phyloP scores from a whole-genome alignment of 2,888 invertebrate genomes.

The Heliconius charithonia region DNA sequence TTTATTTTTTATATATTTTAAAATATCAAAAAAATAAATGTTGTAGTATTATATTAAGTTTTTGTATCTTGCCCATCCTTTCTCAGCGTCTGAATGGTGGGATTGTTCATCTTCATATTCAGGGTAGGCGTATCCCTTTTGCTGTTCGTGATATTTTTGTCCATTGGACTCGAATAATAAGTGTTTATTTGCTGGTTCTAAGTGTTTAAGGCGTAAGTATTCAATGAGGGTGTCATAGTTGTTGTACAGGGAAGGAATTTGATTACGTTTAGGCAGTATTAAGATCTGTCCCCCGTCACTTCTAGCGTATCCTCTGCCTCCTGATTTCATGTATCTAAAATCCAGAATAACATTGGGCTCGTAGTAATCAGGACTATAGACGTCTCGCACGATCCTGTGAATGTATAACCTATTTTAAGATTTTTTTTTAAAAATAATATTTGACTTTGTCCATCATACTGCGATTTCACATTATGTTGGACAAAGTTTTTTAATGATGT shows the following conservation, averaged over 20 bases:
- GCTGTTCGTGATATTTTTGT: background rate
- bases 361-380: conserved; percentile 69
- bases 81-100: conserved; percentile 9
- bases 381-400: conserved; percentile 65
- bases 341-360: conserved; percentile 71
- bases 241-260: conserved; percentile 55
- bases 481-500: background rate
- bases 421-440: background rate
- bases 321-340: conserved; percentile 72
- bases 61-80: conserved; percentile 15
- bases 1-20: background rate
- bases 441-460: background rate
- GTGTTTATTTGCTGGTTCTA: conserved; percentile 52
- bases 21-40: background rate
- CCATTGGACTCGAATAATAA: background rate
- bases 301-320: conserved; percentile 71
- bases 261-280: conserved; percentile 65
- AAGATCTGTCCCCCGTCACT: conserved; percentile 72
- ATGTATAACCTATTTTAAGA: background rate
- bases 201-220: conserved; percentile 60
- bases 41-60: background rate
- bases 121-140: background rate
- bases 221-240: conserved; percentile 72
- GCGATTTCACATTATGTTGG: background rate
- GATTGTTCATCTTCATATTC: background rate